phyloP scores from a whole-genome alignment of 2,888 invertebrate genomes.

The Trisateles emortualis region DNA sequence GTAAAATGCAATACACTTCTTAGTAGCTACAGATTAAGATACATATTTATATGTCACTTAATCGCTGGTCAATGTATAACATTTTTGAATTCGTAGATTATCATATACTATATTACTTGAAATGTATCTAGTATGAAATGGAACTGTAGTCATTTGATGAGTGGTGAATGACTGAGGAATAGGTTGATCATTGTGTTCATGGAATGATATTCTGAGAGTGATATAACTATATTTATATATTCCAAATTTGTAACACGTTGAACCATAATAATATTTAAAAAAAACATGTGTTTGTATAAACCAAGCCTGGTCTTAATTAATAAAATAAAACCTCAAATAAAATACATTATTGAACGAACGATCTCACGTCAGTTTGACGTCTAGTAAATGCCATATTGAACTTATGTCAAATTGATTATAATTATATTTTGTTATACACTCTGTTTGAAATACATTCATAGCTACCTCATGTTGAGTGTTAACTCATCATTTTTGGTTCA shows the following conservation, averaged over 20 bases:
- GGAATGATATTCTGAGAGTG: conserved; percentile 9
- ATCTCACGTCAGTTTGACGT: neutral
- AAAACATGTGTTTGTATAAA: neutral
- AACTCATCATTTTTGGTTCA: too few relatives aligned
- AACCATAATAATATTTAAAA: neutral
- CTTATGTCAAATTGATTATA: too few relatives aligned
- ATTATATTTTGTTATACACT: too few relatives aligned
- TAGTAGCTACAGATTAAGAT: neutral
- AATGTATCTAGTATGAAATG: conserved; percentile 9
- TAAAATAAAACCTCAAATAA: neutral
- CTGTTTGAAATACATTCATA: too few relatives aligned
- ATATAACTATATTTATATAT: neutral
- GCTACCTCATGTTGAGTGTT: neutral
- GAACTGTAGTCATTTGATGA: conserved; percentile 13
- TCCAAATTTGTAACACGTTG: conserved; percentile 19
- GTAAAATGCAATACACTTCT: too few relatives aligned
- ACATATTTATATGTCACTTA: neutral
- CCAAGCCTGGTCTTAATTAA: neutral
- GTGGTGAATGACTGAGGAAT: conserved; percentile 14
- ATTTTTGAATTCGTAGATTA: neutral
- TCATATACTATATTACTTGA: conserved; percentile 2
- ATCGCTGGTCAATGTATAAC: neutral
- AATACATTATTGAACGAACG: neutral
- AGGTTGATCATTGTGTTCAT: conserved; percentile 19
- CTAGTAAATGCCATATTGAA: neutral